These are phyloP conservation scores for Palaemon carinicauda DNA, from an alignment of 1,140 invertebrate genomes.

Conservation along the genomic window DNA sequence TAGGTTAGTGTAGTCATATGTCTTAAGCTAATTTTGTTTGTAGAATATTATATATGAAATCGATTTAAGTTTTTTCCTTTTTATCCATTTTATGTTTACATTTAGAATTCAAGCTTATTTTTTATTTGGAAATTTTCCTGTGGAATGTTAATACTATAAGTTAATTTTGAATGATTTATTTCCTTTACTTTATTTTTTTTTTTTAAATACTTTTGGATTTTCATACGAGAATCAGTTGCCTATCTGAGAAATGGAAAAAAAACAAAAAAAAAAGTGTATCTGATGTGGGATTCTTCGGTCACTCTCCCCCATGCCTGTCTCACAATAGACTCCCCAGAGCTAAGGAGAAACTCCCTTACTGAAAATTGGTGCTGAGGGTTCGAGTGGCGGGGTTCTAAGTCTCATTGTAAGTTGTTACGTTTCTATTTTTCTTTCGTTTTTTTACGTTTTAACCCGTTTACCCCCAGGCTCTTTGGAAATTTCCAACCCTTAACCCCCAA, in stretches of 20 bases:
- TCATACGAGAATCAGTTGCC: not conserved
- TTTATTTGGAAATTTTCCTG: too few species aligned
- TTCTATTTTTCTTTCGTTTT: not conserved
- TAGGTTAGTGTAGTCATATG: too few species aligned
- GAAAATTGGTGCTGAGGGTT: conserved; percentile 24
- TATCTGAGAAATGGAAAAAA: not conserved
- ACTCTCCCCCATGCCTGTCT: conserved; percentile 20
- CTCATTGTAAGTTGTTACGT: conserved; percentile 7
- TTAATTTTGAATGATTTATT: too few species aligned
- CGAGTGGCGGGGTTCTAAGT: conserved; percentile 24
- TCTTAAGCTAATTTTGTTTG: too few species aligned
- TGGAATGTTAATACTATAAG: too few species aligned
- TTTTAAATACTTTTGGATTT: not conserved
- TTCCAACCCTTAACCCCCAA: too few species aligned
- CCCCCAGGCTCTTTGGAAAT: too few species aligned
- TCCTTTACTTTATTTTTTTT: not conserved
- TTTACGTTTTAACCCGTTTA: not conserved
- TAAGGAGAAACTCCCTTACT: conserved; percentile 15
- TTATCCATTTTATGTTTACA: too few species aligned
- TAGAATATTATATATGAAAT: too few species aligned
- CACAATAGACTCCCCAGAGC: conserved; percentile 15
- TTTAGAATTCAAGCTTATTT: too few species aligned
- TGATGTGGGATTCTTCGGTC: not conserved
- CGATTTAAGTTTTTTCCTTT: too few species aligned
- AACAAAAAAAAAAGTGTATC: too few species aligned